phyloP scores from a whole-genome alignment of 2,797 vertebrate species.

The Octomys mimax region DNA sequence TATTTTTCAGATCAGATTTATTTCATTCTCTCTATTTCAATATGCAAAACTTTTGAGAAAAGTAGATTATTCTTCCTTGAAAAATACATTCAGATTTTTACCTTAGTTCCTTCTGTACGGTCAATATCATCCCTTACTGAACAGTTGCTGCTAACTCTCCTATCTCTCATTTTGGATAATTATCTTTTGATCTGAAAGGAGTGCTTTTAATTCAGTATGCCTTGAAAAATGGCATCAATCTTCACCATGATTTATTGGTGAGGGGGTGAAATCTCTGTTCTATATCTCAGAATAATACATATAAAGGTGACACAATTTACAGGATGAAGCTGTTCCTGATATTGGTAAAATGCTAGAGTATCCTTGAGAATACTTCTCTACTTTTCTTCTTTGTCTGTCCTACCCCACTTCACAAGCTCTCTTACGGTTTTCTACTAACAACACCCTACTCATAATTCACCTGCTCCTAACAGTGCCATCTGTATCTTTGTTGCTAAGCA shows the following conservation, averaged over 20 bases:
- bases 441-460: background rate
- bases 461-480: background rate
- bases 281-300: background rate
- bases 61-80: background rate
- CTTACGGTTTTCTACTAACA: background rate
- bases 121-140: background rate
- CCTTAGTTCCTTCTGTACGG: accelerated
- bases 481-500: background rate
- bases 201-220: accelerated
- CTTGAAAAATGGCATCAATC: background rate
- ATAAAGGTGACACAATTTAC: background rate
- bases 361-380: background rate
- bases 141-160: accelerated
- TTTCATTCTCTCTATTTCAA: background rate
- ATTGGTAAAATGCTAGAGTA: background rate
- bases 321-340: background rate
- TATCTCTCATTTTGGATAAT: background rate
- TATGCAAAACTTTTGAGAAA: background rate
- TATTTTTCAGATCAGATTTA: background rate
- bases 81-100: background rate
- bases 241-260: background rate
- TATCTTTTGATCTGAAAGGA: background rate
- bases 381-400: background rate
- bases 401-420: background rate
- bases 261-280: accelerated